Conservation (phyloP, 2,888 invertebrate species). For the Ecliptopera silaceata region DNA sequence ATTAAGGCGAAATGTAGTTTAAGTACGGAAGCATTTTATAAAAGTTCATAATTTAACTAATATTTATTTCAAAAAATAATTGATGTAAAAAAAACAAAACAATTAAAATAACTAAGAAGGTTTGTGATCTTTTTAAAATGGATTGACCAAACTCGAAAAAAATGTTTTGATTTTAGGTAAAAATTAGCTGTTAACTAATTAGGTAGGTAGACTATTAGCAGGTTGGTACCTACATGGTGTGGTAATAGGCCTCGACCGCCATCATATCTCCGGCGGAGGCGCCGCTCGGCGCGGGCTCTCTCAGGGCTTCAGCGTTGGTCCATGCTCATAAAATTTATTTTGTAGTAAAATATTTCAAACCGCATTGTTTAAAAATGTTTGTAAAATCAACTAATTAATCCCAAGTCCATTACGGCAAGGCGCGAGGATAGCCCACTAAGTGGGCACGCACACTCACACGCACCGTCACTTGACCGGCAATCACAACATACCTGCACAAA, state of each 20-base stretch:
- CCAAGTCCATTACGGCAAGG: slow-evolving; percentile 8
- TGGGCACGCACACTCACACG: slow-evolving; percentile 57
- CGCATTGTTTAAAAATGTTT: slow-evolving; percentile 18
- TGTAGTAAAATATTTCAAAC: slow-evolving; percentile 10
- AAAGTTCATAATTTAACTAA: no score
- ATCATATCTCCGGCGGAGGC: slow-evolving; percentile 53
- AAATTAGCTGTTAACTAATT: slow-evolving; percentile 5
- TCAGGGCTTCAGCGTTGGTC: slow-evolving; percentile 62
- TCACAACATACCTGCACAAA: slow-evolving; percentile 82
- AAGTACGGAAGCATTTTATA: no score
- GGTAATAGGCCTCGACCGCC: slow-evolving; percentile 68
- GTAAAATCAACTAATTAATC: slow-evolving; percentile 14
- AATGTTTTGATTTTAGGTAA: no score
- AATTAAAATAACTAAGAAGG: no score
- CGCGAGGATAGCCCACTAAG: slow-evolving; percentile 35
- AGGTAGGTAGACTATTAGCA: slow-evolving; percentile 16
- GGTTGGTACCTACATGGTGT: slow-evolving; percentile 53
- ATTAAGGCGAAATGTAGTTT: no score
- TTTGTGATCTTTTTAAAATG: no score
- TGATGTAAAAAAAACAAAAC: no score
- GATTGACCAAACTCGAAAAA: no score
- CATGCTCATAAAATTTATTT: slow-evolving; percentile 47
- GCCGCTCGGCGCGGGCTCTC: slow-evolving; percentile 57
- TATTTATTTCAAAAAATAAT: no score
- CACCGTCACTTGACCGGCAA: slow-evolving; percentile 75